Base-by-base conservation (phyloP, 2,888 invertebrate species). In the Andrena camellia region DNA sequence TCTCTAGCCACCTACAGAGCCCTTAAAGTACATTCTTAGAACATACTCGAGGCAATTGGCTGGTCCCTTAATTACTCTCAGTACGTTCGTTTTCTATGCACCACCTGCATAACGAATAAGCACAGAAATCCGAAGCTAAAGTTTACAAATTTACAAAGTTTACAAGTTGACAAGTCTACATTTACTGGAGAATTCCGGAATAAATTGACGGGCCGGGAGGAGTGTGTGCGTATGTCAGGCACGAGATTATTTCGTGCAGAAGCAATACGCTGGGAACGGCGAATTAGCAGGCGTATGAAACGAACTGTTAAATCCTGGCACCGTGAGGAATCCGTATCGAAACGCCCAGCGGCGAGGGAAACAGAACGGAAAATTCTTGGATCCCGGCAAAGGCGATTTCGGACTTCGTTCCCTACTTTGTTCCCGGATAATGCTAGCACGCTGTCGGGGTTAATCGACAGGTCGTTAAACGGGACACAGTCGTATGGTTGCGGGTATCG, bases 351-450 rank as follows among this genome's bases (percentile, higher is more conserved):
- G 52, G 10, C 26, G 33, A 54, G 57, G 48, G 80, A 81, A 78
- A 72, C 68, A 60, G 78, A 68, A 78, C 78, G 78, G 78, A 81
- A 78, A 78, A 81, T 78, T 72, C 63, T 67, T 78, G 78, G 67
- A 78, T 68, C 57, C 10, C 10, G 54, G 23, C 13, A 57, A 54
- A 75, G 33, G 68, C 74, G 74, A 62, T 64, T 74, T 35, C 66
- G 64, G 10, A 60, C 52, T 66, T 31, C n/a, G 26, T 10, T 42
- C 42, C 7, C 35, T 17, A 60, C 23, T 62, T 68, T 63, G 62
- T 57, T 33, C 48, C 59, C 7, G 66, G 77, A 80, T 80, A 77
- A 70, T 60, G 59, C 42, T 64, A 20, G n/a, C 50, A 31, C 60
- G 52, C 33, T 62, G 29, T 33, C 20, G 31, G 20, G 63, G 71